A percentile compares a stretch with the other conserved stretches of the same genome.
phyloP scores from a whole-genome alignment of 2,113 vertebrate species.

The Dasypus novemcinctus region DNA sequence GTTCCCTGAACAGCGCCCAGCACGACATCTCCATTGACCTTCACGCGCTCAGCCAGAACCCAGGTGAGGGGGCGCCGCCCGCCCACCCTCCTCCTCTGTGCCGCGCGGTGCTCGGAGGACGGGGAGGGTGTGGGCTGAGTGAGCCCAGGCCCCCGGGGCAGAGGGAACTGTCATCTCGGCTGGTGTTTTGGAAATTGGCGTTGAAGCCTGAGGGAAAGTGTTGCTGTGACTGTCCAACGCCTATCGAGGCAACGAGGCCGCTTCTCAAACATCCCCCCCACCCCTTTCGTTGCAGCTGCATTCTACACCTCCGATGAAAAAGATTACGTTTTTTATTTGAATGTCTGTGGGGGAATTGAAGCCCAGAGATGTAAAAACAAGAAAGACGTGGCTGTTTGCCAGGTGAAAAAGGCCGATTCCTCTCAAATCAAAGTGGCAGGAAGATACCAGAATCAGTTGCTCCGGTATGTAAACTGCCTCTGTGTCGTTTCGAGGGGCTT shows the following conservation, averaged over 20 bases:
- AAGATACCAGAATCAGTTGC: constrained; percentile 88
- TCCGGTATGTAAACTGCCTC: constrained; percentile 85
- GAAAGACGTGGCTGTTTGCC: constrained; percentile 86
- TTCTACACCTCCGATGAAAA: constrained; percentile 76
- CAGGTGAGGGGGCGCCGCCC: constrained; percentile 77
- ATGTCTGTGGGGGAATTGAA: constrained; percentile 85
- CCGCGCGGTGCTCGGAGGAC: background rate
- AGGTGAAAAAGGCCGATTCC: constrained; percentile 85
- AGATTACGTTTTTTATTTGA: constrained; percentile 91
- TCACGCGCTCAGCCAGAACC: constrained; percentile 82
- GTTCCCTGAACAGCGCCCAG: constrained; percentile 87
- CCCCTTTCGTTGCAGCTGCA: constrained; percentile 57
- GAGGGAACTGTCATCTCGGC: background rate
- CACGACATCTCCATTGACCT: constrained; percentile 93
- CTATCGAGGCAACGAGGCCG: rapidly evolving
- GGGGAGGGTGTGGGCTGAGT: rapidly evolving
- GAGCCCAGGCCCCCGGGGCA: background rate
- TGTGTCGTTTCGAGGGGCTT: rapidly evolving
- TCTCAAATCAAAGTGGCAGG: constrained; percentile 87
- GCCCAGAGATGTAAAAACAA: constrained; percentile 69
- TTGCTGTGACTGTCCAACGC: rapidly evolving
- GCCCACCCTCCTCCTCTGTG: background rate
- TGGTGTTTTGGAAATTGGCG: background rate
- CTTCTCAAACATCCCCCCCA: background rate
- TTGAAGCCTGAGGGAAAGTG: background rate